Percentiles rank a stretch among this genome's conserved stretches.
Conservation (phyloP, 2,797 vertebrate species). For the Botia kubotai region DNA sequence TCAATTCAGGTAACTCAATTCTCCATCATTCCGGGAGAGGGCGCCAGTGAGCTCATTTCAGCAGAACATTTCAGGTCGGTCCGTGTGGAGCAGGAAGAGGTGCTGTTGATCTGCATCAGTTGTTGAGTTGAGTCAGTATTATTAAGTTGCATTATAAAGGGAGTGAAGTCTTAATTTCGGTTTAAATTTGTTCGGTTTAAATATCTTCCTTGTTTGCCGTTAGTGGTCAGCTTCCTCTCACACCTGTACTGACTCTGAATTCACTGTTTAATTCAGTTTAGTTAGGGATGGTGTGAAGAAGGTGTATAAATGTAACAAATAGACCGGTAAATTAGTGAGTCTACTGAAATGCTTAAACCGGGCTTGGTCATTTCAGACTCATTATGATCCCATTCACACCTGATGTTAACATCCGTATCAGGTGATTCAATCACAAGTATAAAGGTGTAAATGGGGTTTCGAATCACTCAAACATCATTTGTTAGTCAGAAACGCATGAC, state of each 20-base stretch:
- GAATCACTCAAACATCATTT: background rate
- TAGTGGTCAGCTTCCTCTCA: background rate
- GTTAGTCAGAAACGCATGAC: too few species aligned
- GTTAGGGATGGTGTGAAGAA: background rate
- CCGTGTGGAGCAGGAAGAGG: background rate
- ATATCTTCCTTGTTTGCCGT: background rate
- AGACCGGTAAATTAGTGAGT: background rate
- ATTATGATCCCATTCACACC: too few species aligned
- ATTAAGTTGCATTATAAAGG: background rate
- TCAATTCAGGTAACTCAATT: slow-evolving; percentile 87
- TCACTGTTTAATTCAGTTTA: background rate
- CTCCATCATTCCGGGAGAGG: slow-evolving; percentile 48
- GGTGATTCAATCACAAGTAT: too few species aligned
- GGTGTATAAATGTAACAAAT: background rate
- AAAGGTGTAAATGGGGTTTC: too few species aligned
- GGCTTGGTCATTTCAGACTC: too few species aligned
- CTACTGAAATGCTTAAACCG: too few species aligned
- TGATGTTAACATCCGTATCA: too few species aligned
- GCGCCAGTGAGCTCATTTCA: slow-evolving; percentile 27
- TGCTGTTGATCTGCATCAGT: slow-evolving; percentile 9
- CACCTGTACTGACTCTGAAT: background rate
- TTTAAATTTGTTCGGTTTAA: too few species aligned
- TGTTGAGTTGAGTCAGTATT: background rate
- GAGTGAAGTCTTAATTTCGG: background rate
- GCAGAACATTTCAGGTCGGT: slow-evolving; percentile 5